These are phyloP conservation scores for Conus canariensis DNA, from an alignment of 2,888 invertebrate species.

Conservation along the genomic window DNA sequence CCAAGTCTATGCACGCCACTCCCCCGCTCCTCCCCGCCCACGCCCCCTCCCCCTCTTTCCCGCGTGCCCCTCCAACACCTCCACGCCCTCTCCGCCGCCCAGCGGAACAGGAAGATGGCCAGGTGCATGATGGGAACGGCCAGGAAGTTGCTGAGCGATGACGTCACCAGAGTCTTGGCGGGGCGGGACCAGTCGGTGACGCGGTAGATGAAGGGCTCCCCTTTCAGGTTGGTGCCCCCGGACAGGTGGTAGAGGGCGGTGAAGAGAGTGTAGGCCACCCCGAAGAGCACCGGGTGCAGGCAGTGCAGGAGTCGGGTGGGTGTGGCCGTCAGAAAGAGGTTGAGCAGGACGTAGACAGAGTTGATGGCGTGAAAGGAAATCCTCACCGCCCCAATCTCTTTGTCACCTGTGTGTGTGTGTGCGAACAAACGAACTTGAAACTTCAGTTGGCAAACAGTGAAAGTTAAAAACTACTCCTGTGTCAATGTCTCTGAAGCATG, in stretches of 20 bases:
- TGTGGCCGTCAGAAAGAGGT: conserved; percentile 86
- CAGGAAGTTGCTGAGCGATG: conserved; percentile 56
- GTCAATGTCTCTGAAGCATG: too few species aligned
- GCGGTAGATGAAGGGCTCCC: conserved; percentile 86
- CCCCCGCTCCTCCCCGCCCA: not conserved
- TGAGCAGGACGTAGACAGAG: conserved; percentile 86
- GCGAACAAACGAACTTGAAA: not conserved
- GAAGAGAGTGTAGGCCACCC: conserved; percentile 81
- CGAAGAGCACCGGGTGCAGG: conserved; percentile 67
- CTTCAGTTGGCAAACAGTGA: too few species aligned
- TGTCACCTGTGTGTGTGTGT: conserved; percentile 34
- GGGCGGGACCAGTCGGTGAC: conserved; percentile 83
- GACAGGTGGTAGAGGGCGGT: conserved; percentile 85
- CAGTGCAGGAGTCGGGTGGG: conserved; percentile 84
- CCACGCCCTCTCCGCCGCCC: not conserved
- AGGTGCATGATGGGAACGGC: conserved; percentile 57
- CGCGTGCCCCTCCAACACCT: not conserved
- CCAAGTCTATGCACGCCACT: conserved; percentile 27
- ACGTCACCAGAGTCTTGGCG: conserved; percentile 52
- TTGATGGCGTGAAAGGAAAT: conserved; percentile 84
- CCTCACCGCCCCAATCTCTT: conserved; percentile 40
- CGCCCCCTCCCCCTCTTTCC: not conserved
- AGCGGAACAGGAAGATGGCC: conserved; percentile 44
- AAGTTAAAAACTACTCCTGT: too few species aligned
- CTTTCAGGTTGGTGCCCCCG: conserved; percentile 86